phyloP scores from a whole-genome alignment of 2,113 vertebrate genomes.

The Mustelus asterias region DNA sequence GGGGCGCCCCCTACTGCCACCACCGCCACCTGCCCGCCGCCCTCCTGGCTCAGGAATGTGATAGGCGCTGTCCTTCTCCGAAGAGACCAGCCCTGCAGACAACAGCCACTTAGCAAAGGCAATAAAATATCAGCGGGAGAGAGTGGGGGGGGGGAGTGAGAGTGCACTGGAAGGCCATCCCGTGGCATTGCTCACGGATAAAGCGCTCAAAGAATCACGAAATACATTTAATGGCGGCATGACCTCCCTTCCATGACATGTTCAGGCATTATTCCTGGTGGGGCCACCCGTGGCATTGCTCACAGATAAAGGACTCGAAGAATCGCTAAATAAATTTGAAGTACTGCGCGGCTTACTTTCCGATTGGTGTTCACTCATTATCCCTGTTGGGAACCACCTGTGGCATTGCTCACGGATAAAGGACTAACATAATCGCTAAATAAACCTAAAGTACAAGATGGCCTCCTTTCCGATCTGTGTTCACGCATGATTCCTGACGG shows the following conservation, averaged over 20 bases:
- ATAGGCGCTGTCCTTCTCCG: constrained; percentile 49
- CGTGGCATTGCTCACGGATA: background rate
- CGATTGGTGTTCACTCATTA: too few species aligned
- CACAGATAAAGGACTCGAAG: background rate
- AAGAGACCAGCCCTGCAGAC: constrained; percentile 48
- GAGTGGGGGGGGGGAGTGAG: background rate
- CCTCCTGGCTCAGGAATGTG: constrained; percentile 47
- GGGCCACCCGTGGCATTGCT: background rate
- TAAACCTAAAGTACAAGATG: too few species aligned
- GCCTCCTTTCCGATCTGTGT: too few species aligned
- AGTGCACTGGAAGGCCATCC: background rate
- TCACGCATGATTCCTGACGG: too few species aligned
- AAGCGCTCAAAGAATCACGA: background rate
- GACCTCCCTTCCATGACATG: too few species aligned
- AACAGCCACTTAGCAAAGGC: background rate
- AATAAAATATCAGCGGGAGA: background rate
- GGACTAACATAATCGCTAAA: too few species aligned
- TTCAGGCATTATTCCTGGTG: background rate
- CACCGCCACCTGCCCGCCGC: constrained; percentile 50
- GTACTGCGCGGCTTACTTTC: too few species aligned
- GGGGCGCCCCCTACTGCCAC: constrained; percentile 59
- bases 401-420: too few species aligned
- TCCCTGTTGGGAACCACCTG: too few species aligned
- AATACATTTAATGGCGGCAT: background rate
- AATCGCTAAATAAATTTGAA: background rate